A percentile compares a stretch with the other conserved stretches of the same genome.
Evolutionary conservation across 2,113 vertebrate genomes (phyloP).

Genomic region (Ammodytes dubius): DNA sequence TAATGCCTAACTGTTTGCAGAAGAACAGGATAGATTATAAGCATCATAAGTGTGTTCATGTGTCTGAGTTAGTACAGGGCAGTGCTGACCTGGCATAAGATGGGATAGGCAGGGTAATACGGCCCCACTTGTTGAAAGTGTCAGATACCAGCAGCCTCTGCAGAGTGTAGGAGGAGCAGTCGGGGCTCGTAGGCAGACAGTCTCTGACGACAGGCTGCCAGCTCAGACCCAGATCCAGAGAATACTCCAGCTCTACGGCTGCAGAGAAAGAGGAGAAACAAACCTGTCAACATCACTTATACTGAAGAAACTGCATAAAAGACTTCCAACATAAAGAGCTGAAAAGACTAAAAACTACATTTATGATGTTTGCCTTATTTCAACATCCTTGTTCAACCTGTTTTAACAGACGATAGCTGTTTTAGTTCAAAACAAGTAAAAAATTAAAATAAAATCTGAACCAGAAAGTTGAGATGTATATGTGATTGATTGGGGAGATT

Average conservation of each 20-base stretch:
- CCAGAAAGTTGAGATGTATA: too few species aligned
- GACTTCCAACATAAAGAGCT: background rate
- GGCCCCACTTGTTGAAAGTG: slow-evolving; percentile 98
- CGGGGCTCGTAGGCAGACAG: slow-evolving; percentile 94
- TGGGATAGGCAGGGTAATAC: slow-evolving; percentile 93
- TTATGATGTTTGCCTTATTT: background rate
- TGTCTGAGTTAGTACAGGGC: background rate
- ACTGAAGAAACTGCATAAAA: background rate
- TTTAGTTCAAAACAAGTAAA: background rate
- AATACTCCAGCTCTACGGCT: slow-evolving; percentile 97
- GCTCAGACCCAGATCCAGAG: slow-evolving; percentile 92
- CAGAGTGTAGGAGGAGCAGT: slow-evolving; percentile 93
- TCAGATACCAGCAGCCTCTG: slow-evolving; percentile 95
- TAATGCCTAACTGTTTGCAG: background rate
- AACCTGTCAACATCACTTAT: background rate
- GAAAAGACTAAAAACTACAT: background rate
- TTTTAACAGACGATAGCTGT: background rate
- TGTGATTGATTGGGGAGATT: too few species aligned
- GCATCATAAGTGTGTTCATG: background rate
- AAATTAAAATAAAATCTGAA: background rate
- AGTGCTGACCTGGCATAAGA: slow-evolving; percentile 90
- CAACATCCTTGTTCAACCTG: background rate
- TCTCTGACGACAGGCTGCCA: slow-evolving; percentile 94
- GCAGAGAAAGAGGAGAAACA: slow-evolving; percentile 32
- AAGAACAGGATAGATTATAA: background rate